phyloP scores from a whole-genome alignment of 2,797 vertebrate species.

The Todus mexicanus region DNA sequence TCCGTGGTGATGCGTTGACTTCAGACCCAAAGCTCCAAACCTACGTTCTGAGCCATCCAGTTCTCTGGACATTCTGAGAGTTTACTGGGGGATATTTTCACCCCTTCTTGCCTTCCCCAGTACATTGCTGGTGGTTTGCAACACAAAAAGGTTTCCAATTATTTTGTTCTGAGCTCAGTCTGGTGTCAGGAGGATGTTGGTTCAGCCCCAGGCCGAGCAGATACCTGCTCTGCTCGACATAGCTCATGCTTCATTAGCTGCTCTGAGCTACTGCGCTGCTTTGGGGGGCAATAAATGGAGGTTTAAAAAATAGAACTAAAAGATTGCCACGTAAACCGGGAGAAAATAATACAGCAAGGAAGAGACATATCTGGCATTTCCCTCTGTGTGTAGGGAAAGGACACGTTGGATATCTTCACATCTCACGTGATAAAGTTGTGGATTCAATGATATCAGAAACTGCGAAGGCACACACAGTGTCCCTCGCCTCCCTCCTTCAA shows the following conservation, averaged over 20 bases:
- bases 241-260: background rate
- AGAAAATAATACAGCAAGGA: background rate
- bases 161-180: background rate
- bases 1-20: background rate
- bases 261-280: background rate
- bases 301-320: background rate
- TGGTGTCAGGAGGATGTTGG: background rate
- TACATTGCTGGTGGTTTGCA: background rate
- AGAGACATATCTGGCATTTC: background rate
- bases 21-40: background rate
- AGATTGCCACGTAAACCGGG: background rate
- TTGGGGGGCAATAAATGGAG: background rate
- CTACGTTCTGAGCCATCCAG: background rate
- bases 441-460: background rate
- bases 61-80: background rate
- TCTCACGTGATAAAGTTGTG: background rate
- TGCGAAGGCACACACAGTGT: background rate
- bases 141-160: background rate
- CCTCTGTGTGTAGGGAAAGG: background rate
- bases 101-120: background rate
- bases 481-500: background rate
- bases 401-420: background rate
- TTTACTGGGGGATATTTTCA: background rate
- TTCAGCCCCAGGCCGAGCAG: background rate
- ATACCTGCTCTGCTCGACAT: background rate